Evolutionary conservation across 2,797 vertebrate species (phyloP), one percentile per base, ranked within the genome.

Genomic region (Sphenopsis melanotis): DNA sequence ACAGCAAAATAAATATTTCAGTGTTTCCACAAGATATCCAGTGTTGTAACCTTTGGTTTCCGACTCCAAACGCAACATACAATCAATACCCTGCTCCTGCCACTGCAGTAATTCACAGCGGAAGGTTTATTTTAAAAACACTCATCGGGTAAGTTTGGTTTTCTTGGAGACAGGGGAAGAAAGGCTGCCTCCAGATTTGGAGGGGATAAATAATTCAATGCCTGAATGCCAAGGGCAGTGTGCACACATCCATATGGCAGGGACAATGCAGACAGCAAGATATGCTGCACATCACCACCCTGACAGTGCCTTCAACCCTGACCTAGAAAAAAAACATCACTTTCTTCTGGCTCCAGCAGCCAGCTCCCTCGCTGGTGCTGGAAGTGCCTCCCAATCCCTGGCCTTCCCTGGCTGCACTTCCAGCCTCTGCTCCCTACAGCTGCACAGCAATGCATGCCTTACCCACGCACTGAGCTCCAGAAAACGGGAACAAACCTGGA

Each of bases 191-290:
- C 79, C 83, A 88, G 93, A 96, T 92, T 97, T 94, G 85, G 64
- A 75, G 63, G 90, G 93, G 96, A 97, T 96, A 97, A 97, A 96
- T 97, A 98, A 97, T 96, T 97, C 95, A 97, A 32, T 7, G 79
- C 90, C 57, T 71, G 96, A 82, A 95, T 50, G 94, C 96, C 95
- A 94, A 97, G 96, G 96, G 91, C 96, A 97, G 90, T 8, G 46
- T 42, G 94, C 94, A 95, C 93, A 85, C 76, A 89, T 89, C 93
- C 96, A 92, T 90, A 92, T 81, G 81, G 87, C 88, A 79, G 91
- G 83, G 88, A 95, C 87, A 94, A 95, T 65, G 69, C 92, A 95
- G 95, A 91, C 91, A 87, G 83, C 82, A 91, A 71, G 72, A 23
- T 69, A 72, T 50, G 90, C 90, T 83, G 61, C 92, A 90, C 92